These are phyloP conservation scores for Tiliqua scincoides DNA, from an alignment of 2,113 vertebrate genomes.

Conservation along the genomic window DNA sequence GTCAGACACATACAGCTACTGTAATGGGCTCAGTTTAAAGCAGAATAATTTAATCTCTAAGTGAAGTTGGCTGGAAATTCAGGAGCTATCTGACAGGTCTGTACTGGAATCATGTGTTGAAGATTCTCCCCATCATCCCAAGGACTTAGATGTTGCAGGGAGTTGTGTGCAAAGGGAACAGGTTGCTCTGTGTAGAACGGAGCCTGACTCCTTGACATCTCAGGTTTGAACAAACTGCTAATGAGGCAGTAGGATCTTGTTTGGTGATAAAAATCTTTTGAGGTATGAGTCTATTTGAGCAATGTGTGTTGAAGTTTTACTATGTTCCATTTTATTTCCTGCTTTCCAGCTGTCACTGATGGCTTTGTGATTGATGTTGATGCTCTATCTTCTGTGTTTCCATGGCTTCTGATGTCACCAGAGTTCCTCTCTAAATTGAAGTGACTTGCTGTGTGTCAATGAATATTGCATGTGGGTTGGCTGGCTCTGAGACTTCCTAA, in stretches of 20 bases:
- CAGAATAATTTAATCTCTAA: not conserved
- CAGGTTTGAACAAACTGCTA: slow-evolving; percentile 8
- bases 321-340: slow-evolving; percentile 25
- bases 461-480: not conserved
- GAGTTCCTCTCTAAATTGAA: not conserved
- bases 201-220: slow-evolving; percentile 10
- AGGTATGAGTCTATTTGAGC: slow-evolving; percentile 1
- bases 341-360: slow-evolving; percentile 21
- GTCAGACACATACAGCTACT: not conserved
- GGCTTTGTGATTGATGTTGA: slow-evolving; percentile 18
- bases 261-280: slow-evolving; percentile 18
- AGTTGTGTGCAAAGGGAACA: not conserved
- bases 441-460: not conserved
- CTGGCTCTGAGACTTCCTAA: not conserved
- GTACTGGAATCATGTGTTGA: not conserved
- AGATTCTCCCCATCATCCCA: not conserved
- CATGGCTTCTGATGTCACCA: not conserved
- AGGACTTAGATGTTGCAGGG: not conserved
- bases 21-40: not conserved
- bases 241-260: not conserved
- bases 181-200: not conserved
- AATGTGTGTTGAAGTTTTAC: slow-evolving; percentile 6
- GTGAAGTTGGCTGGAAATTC: not conserved
- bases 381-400: slow-evolving; percentile 7
- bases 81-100: not conserved